Conservation (phyloP, 1,140 invertebrate genomes). For the Rhizoglyphus robini region DNA sequence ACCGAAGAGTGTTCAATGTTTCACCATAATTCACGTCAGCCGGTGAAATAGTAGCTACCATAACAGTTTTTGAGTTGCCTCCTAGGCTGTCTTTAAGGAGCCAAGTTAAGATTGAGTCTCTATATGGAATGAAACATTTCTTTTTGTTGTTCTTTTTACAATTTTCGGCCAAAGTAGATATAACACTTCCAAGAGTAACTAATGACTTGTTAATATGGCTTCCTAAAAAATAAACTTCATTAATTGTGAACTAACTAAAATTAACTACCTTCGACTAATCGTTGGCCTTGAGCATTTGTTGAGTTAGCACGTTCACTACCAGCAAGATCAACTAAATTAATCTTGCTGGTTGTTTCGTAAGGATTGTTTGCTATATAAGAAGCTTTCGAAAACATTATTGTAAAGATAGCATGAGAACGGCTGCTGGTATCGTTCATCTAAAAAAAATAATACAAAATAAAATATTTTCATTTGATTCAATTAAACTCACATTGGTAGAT, state of each 20-base stretch:
- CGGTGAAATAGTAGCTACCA: constrained; percentile 95
- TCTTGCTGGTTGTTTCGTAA: constrained; percentile 44
- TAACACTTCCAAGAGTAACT: constrained; percentile 90
- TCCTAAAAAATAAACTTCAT: constrained; percentile 31
- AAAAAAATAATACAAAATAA: constrained; percentile 53
- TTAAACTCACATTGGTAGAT: constrained; percentile 38
- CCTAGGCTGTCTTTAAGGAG: constrained; percentile 92
- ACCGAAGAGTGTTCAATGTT: constrained; percentile 86
- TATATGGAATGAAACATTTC: constrained; percentile 81
- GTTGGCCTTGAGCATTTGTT: constrained; percentile 90
- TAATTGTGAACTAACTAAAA: background rate
- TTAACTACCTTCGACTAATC: constrained; percentile 62
- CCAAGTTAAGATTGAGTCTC: constrained; percentile 98
- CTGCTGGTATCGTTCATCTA: constrained; percentile 51
- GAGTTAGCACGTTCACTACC: constrained; percentile 87
- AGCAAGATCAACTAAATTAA: constrained; percentile 91
- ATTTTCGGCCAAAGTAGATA: constrained; percentile 91
- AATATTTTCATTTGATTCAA: background rate
- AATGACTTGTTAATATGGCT: constrained; percentile 95
- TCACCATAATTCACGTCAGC: constrained; percentile 97
- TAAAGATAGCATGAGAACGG: constrained; percentile 64
- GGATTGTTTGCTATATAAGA: constrained; percentile 31
- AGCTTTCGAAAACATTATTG: constrained; percentile 38
- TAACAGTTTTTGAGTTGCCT: constrained; percentile 95
- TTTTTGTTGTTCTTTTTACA: constrained; percentile 33